phyloP scores from a whole-genome alignment of 2,888 invertebrate species.

The Actias luna region DNA sequence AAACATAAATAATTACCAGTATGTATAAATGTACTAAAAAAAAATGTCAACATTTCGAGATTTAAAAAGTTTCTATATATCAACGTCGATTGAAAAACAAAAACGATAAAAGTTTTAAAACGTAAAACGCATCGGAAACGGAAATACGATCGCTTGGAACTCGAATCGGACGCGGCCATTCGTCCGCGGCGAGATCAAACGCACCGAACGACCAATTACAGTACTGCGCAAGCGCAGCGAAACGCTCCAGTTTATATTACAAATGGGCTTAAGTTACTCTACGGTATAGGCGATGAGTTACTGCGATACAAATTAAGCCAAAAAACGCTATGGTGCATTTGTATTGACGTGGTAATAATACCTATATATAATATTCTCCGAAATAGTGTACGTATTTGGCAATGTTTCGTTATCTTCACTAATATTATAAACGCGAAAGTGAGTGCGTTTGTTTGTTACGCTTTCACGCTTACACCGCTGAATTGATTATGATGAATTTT shows the following conservation, averaged over 20 bases:
- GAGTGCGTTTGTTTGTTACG: no score
- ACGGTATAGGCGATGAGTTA: conserved; percentile 19
- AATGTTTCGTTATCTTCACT: no score
- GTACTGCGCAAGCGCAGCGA: conserved; percentile 60
- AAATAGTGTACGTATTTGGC: no score
- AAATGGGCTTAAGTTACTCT: conserved; percentile 34
- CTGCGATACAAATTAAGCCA: conserved; percentile 18
- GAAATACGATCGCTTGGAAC: conserved; percentile 55
- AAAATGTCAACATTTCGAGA: background rate
- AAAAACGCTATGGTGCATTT: no score
- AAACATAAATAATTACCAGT: no score
- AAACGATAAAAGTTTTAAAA: no score
- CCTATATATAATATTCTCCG: no score
- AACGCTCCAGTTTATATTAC: conserved; percentile 61
- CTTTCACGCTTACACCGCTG: no score
- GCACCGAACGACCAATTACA: conserved; percentile 56
- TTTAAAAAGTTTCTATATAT: background rate
- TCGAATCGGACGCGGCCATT: conserved; percentile 60
- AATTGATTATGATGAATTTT: no score
- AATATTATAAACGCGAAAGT: no score
- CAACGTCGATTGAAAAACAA: background rate
- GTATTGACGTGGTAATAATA: no score
- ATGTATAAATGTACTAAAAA: no score
- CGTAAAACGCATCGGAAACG: conserved; percentile 43
- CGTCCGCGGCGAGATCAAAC: conserved; percentile 74